phyloP scores from a whole-genome alignment of 2,113 vertebrate genomes.

The Sebastes fasciatus region DNA sequence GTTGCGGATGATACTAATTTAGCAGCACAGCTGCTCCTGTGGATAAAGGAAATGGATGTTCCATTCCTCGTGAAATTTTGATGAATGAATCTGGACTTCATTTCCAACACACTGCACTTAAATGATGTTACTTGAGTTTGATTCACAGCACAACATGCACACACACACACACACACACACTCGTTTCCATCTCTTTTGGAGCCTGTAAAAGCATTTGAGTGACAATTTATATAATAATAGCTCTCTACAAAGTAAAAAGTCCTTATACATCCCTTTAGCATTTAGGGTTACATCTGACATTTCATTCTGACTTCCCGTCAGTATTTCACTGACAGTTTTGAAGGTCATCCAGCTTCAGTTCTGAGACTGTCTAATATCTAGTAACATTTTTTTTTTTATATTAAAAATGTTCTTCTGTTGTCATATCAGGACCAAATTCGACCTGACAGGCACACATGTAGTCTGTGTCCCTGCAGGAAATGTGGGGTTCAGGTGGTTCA shows the following conservation, averaged over 20 bases:
- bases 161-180: no score
- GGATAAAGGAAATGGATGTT: conserved; percentile 27
- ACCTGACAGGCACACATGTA: background rate
- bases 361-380: background rate
- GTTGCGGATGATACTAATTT: background rate
- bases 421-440: background rate
- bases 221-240: background rate
- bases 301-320: background rate
- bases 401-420: background rate
- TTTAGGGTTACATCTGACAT: conserved; percentile 3
- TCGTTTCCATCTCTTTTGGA: no score
- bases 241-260: background rate
- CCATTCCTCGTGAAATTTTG: background rate
- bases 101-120: background rate
- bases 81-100: background rate
- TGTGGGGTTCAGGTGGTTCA: background rate
- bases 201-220: no score
- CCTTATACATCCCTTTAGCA: background rate
- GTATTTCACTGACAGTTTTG: background rate
- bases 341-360: background rate
- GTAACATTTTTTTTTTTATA: background rate
- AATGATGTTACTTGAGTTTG: background rate
- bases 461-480: background rate
- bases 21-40: conserved; percentile 10
- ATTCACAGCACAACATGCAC: background rate